phyloP scores from a whole-genome alignment of 2,888 invertebrate species.

The Cataglyphis livida region DNA sequence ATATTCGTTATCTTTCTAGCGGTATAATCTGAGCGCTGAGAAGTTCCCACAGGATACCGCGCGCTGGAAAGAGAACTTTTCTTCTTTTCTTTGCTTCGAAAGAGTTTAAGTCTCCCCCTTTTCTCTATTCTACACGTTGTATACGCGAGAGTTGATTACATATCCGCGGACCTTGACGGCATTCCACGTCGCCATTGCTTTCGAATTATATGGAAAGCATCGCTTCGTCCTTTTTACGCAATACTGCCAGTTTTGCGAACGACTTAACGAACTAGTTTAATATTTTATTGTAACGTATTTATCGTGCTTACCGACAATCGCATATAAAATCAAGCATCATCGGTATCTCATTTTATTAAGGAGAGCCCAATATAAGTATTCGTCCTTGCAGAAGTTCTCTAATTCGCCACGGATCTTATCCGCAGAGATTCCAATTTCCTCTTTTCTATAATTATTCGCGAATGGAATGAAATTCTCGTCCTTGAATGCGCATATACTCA shows the following conservation, averaged over 20 bases:
- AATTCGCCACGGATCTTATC: constrained; percentile 18
- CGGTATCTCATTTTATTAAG: constrained; percentile 36
- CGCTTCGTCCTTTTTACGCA: constrained; percentile 32
- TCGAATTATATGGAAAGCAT: constrained; percentile 54
- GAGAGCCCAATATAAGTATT: background rate
- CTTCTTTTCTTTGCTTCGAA: constrained; percentile 55
- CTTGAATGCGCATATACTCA: constrained; percentile 40
- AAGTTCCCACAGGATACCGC: constrained; percentile 64
- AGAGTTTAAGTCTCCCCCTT: constrained; percentile 21
- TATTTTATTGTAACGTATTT: constrained; percentile 42
- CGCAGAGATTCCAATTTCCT: constrained; percentile 11
- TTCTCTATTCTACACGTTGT: constrained; percentile 37
- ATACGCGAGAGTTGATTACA: constrained; percentile 48
- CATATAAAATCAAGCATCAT: constrained; percentile 39
- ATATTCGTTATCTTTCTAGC: constrained; percentile 49
- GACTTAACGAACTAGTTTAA: constrained; percentile 48
- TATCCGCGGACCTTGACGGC: constrained; percentile 57
- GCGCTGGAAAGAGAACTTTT: constrained; percentile 41
- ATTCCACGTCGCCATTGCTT: constrained; percentile 54
- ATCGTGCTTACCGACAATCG: background rate
- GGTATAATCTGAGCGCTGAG: constrained; percentile 47
- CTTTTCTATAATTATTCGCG: constrained; percentile 60
- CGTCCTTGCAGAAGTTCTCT: constrained; percentile 6
- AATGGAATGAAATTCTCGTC: constrained; percentile 42
- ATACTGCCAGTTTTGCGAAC: background rate